phyloP scores from a whole-genome alignment of 1,140 invertebrate species.

The Dreissena polymorpha region DNA sequence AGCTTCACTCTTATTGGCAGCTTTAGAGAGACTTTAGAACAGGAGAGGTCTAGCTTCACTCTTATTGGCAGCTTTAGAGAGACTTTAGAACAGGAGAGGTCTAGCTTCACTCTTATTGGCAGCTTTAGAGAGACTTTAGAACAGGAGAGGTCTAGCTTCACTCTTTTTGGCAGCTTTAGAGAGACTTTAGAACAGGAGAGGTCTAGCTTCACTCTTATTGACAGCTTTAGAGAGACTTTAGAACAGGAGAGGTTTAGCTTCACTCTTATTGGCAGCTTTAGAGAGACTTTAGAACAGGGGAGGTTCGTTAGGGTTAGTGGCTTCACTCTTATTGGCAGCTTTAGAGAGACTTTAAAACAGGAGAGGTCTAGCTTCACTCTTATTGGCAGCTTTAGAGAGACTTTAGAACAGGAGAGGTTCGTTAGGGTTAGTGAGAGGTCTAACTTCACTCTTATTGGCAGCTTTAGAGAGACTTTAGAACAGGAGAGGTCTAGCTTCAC shows the following conservation, averaged over 20 bases:
- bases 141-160: slow-evolving; percentile 75
- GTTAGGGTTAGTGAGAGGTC: slow-evolving; percentile 74
- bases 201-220: slow-evolving; percentile 78
- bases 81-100: slow-evolving; percentile 66
- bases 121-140: slow-evolving; percentile 71
- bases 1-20: slow-evolving; percentile 78
- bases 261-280: slow-evolving; percentile 76
- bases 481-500: slow-evolving; percentile 76
- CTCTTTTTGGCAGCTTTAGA: slow-evolving; percentile 75
- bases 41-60: slow-evolving; percentile 75
- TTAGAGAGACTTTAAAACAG: no score
- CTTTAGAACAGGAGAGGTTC: slow-evolving; percentile 69
- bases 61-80: slow-evolving; percentile 76
- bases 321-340: no score
- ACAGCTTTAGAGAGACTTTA: slow-evolving; percentile 69
- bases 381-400: slow-evolving; percentile 74
- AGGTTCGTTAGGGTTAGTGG: slow-evolving; percentile 73
- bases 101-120: slow-evolving; percentile 78
- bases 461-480: slow-evolving; percentile 69
- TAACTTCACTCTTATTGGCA: slow-evolving; percentile 78
- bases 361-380: slow-evolving; percentile 77
- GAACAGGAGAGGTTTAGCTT: slow-evolving; percentile 75
- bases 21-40: slow-evolving; percentile 69
- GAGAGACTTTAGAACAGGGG: slow-evolving; percentile 68
- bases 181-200: slow-evolving; percentile 67